A percentile compares a stretch with the other conserved stretches of the same genome.
These are phyloP conservation scores for Pitangus sulphuratus DNA, from an alignment of 2,797 vertebrate species.

Conservation along the genomic window DNA sequence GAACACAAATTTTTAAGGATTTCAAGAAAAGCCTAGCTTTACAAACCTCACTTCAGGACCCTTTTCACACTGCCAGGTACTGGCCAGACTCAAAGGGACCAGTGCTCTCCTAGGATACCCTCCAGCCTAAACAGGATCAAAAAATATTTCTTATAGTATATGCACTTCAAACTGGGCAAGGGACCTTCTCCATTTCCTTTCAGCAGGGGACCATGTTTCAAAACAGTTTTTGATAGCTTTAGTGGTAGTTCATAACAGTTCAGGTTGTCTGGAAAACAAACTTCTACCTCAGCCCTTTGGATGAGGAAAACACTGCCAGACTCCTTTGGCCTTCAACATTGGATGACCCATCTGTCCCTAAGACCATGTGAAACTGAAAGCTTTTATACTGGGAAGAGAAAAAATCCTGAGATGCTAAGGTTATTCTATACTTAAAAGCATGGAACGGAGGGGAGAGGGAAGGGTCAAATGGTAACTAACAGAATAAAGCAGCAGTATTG, in stretches of 20 bases:
- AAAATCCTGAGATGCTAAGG: background rate
- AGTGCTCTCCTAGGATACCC: background rate
- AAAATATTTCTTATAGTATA: background rate
- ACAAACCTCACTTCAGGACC: background rate
- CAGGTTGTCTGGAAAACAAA: background rate
- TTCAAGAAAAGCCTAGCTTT: background rate
- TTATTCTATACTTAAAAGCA: background rate
- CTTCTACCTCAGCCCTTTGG: background rate
- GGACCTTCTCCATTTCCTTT: background rate
- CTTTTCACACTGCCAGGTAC: background rate
- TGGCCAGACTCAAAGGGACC: background rate
- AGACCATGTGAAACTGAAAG: background rate
- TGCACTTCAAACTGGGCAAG: background rate
- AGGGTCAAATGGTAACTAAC: background rate
- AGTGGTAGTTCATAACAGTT: background rate
- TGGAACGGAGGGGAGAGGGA: background rate
- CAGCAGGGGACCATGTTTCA: background rate
- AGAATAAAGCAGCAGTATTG: background rate
- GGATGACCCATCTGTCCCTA: background rate
- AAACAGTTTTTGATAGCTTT: background rate
- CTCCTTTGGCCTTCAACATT: background rate
- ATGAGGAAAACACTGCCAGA: background rate
- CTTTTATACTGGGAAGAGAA: background rate
- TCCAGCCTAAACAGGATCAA: background rate
- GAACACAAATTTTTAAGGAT: background rate